Base-by-base conservation (phyloP, 1,140 invertebrate species). In the Chelonus insularis region DNA sequence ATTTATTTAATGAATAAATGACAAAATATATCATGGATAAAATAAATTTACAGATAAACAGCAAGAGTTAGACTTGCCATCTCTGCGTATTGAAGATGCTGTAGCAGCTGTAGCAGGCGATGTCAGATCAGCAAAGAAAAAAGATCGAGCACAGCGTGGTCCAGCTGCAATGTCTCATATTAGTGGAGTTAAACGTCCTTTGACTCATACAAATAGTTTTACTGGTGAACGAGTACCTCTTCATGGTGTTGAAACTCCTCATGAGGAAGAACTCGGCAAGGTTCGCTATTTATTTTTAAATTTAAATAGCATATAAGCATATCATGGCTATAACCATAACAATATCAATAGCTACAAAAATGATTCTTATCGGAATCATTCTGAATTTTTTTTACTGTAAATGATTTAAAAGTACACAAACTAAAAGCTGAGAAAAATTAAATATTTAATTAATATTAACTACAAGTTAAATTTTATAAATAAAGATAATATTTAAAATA, bases 51-150 rank as follows among this genome's bases (percentile, higher is more conserved):
- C 84, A 97, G 95, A 97, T 82, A 97, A 97, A 82, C 94, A 97
- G 81, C 95, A 97, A 82, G 95, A 97, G 76, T 84, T 97, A 70
- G 96, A 98, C 79, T 79, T 98, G 65, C 94, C 95, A 25, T 91
- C 91, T 16, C 78, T 96, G 65, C 87, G 90, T 69, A 87, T 89
- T 60, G 92, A 93, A 71, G 93, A 92, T 78, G 85, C 83, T 20
- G 78, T 83, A 12, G 84, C 86, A 64, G 72, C 77, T 18, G 63
- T 74, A 18, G 83, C 80, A 55, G 82, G 78, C 66, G 79, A 82
- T 14, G 68, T 68, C 8, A 68, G 77, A 47, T 78, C 76, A 21
- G 77, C 78, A 5, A 87, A 86, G 74, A 85, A 85, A 70, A 88
- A 89, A 70, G 89, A 90, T 60, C 84, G 87, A 29, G 83, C 77